These are phyloP conservation scores for Saturnia japonica DNA, from an alignment of 2,888 invertebrate genomes.

Conservation along the genomic window DNA sequence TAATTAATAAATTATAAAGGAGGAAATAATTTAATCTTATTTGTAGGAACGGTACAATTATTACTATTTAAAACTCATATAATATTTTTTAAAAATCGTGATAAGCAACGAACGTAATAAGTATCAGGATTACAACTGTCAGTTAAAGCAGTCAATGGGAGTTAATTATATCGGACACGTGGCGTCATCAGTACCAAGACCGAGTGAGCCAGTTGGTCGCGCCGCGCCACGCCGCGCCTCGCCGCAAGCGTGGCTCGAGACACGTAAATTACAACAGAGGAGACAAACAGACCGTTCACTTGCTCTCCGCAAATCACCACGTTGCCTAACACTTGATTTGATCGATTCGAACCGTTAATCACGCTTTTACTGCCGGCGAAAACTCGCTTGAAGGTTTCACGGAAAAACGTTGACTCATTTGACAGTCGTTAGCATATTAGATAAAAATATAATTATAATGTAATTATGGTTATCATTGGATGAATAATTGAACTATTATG, in stretches of 20 bases:
- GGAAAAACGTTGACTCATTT: neutral
- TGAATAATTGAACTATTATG: neutral
- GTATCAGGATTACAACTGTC: constrained; percentile 43
- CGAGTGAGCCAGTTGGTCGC: constrained; percentile 32
- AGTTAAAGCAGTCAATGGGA: constrained; percentile 60
- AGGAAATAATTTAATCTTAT: neutral
- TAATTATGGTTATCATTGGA: neutral
- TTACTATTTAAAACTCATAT: constrained; percentile 11
- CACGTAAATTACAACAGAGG: constrained; percentile 63
- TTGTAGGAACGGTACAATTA: neutral
- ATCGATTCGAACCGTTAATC: constrained; percentile 56
- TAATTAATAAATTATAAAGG: neutral
- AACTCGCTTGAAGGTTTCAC: constrained; percentile 12
- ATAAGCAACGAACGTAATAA: constrained; percentile 46
- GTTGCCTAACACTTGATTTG: constrained; percentile 59
- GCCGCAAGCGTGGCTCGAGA: constrained; percentile 49
- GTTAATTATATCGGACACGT: constrained; percentile 63
- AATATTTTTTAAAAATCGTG: constrained; percentile 32
- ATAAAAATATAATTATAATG: neutral
- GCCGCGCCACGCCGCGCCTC: constrained; percentile 29
- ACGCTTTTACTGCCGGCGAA: constrained; percentile 49
- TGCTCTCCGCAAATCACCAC: constrained; percentile 51
- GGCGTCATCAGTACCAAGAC: constrained; percentile 48
- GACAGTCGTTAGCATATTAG: neutral
- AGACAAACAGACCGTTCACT: constrained; percentile 59